A percentile compares a stretch with the other conserved stretches of the same genome.
These are phyloP conservation scores for Anser cygnoides DNA, from an alignment of 2,113 vertebrate species.

Conservation along the genomic window DNA sequence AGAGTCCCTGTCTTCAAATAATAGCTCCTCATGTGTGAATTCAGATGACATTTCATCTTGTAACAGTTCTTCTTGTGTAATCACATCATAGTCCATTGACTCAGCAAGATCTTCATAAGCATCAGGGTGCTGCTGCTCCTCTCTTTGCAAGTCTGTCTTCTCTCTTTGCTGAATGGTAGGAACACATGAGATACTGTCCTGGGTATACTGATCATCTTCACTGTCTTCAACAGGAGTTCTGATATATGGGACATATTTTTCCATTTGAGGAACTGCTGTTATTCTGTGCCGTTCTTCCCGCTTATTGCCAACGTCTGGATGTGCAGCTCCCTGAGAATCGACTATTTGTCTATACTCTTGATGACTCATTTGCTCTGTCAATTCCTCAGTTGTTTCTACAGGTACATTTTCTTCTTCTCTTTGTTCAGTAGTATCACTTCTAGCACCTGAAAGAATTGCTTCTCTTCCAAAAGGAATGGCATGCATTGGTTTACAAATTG, in stretches of 20 bases:
- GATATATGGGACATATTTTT: not conserved
- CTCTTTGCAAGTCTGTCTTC: slow-evolving; percentile 40
- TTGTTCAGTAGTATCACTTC: slow-evolving; percentile 34
- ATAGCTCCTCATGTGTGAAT: slow-evolving; percentile 56
- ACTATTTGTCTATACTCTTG: not conserved
- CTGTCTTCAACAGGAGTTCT: slow-evolving; percentile 49
- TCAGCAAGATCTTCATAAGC: slow-evolving; percentile 76
- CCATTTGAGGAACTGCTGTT: not conserved
- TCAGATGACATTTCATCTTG: slow-evolving; percentile 72
- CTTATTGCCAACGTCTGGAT: slow-evolving; percentile 33
- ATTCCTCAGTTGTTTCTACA: slow-evolving; percentile 57
- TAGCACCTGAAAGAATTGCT: slow-evolving; percentile 18
- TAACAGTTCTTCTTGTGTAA: slow-evolving; percentile 79
- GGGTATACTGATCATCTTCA: not conserved
- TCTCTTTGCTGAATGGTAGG: not conserved
- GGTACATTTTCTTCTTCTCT: slow-evolving; percentile 46
- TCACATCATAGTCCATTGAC: slow-evolving; percentile 83
- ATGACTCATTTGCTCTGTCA: slow-evolving; percentile 56
- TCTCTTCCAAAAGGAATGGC: slow-evolving; percentile 76
- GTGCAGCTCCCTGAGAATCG: slow-evolving; percentile 8
- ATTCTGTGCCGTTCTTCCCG: slow-evolving; percentile 3
- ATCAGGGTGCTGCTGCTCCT: not conserved
- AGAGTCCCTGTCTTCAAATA: slow-evolving; percentile 72
- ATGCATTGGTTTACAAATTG: slow-evolving; percentile 67
- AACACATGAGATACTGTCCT: not conserved